Evolutionary conservation across 2,113 vertebrate genomes (phyloP).

Genomic region (Pungitius pungitius): DNA sequence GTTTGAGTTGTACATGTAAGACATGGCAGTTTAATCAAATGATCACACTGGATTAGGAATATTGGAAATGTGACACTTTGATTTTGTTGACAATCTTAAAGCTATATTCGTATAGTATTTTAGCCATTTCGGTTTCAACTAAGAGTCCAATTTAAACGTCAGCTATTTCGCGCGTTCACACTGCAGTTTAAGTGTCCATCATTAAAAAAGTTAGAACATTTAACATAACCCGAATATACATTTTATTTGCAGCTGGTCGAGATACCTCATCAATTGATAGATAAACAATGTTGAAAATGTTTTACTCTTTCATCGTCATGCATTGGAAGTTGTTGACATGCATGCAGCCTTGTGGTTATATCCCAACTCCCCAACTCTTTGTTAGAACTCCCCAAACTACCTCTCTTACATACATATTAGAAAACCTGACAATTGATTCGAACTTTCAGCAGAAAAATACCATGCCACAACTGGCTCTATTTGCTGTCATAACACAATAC

Average conservation of each 20-base stretch:
- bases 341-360: background rate
- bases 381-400: background rate
- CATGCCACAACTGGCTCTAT: background rate
- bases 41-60: too few relatives aligned
- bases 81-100: background rate
- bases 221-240: background rate
- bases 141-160: background rate
- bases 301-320: too few relatives aligned
- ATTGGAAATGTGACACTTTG: conserved; percentile 1
- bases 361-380: background rate
- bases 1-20: background rate
- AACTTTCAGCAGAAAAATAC: conserved; percentile 4
- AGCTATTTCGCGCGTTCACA: background rate
- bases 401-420: background rate
- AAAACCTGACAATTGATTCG: background rate
- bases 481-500: conserved; percentile 38
- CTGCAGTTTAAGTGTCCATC: background rate
- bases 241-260: background rate
- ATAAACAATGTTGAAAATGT: too few relatives aligned
- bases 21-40: background rate
- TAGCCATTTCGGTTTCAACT: background rate
- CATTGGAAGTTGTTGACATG: conserved; percentile 8
- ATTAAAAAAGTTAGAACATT: background rate
- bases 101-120: background rate
- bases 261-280: background rate